Percentiles rank a stretch among this genome's conserved stretches.
Evolutionary conservation across 1,140 invertebrate genomes (phyloP).

Genomic region (Leptonema lineaticorne): DNA sequence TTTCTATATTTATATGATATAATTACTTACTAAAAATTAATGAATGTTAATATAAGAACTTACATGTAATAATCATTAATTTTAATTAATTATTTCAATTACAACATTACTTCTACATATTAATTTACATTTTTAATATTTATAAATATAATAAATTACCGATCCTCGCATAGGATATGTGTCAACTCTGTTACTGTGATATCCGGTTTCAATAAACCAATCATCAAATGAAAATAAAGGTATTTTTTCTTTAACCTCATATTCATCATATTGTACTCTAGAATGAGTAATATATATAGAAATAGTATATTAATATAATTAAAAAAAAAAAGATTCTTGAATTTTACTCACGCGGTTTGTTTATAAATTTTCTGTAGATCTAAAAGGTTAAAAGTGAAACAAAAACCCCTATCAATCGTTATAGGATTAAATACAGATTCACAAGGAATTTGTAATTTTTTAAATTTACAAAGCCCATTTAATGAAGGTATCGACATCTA

Average conservation of each 20-base stretch:
- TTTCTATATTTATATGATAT: no score
- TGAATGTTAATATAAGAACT: no score
- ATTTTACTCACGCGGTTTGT: slow-evolving; percentile 47
- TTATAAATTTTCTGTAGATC: slow-evolving; percentile 58
- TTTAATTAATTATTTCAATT: no score
- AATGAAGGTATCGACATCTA: no score
- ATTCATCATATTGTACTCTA: not conserved
- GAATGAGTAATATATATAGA: not conserved
- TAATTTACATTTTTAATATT: no score
- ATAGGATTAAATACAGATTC: slow-evolving; percentile 62
- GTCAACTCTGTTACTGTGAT: not conserved
- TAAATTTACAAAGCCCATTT: no score
- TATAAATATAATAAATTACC: no score
- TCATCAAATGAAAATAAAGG: no score
- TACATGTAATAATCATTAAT: no score
- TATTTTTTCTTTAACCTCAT: not conserved
- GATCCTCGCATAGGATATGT: not conserved
- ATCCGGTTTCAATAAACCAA: slow-evolving; percentile 8
- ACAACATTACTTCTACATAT: no score
- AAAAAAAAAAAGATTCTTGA: not conserved
- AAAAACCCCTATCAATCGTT: slow-evolving; percentile 67
- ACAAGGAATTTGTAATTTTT: slow-evolving; percentile 48
- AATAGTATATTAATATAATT: not conserved
- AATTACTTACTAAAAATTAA: no score
- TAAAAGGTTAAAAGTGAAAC: slow-evolving; percentile 69